These are phyloP conservation scores for Coptodon rendalli DNA, from an alignment of 2,113 vertebrate species.

Conservation along the genomic window DNA sequence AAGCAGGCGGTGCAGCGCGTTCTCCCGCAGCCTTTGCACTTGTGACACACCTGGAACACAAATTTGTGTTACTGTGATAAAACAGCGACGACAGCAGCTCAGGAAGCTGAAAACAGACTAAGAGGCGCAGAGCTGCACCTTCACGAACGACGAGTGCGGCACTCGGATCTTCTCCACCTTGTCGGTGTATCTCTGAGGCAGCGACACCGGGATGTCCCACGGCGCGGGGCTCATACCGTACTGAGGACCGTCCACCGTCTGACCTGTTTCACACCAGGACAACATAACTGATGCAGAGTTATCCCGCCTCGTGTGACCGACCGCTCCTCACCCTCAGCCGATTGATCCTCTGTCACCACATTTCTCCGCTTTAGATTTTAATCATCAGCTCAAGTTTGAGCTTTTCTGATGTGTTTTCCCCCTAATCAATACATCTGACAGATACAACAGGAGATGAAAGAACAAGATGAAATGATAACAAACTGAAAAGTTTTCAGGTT, in stretches of 20 bases:
- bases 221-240: conserved; percentile 70
- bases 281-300: background rate
- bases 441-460: background rate
- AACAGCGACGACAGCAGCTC: background rate
- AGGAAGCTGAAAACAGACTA: accelerated
- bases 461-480: background rate
- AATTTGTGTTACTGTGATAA: background rate
- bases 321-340: accelerated
- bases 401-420: accelerated
- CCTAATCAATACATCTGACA: accelerated
- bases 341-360: background rate
- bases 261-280: conserved; percentile 51
- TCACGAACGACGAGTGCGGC: conserved; percentile 72
- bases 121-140: conserved; percentile 50
- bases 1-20: conserved; percentile 57
- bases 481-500: background rate
- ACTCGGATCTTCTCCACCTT: conserved; percentile 67
- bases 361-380: background rate
- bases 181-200: conserved; percentile 69
- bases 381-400: background rate
- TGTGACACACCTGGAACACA: conserved; percentile 68
- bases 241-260: conserved; percentile 70
- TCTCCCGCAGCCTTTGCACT: conserved; percentile 61
- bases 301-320: accelerated
- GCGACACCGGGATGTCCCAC: conserved; percentile 71